These are phyloP conservation scores for Teleiodes luculella DNA, from an alignment of 2,888 invertebrate genomes.

Conservation along the genomic window DNA sequence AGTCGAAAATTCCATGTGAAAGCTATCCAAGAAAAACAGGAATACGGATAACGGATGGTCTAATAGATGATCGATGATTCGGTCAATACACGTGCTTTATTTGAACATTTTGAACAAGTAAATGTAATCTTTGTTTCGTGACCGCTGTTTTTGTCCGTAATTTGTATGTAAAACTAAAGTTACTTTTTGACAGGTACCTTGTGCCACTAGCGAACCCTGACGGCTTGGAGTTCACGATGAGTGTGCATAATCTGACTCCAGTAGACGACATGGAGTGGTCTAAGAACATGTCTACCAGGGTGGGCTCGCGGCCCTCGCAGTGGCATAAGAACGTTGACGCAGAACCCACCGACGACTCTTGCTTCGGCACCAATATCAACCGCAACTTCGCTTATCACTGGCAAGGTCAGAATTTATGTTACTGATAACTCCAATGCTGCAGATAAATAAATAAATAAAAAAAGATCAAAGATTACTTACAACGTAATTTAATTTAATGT, in stretches of 20 bases:
- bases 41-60: too few species aligned
- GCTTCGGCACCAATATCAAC: slow-evolving; percentile 67
- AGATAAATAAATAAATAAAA: too few species aligned
- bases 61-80: too few species aligned
- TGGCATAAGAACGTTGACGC: slow-evolving; percentile 68
- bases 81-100: too few species aligned
- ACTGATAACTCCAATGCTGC: not conserved
- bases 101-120: too few species aligned
- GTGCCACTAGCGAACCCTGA: slow-evolving; percentile 68
- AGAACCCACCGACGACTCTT: slow-evolving; percentile 32
- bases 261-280: slow-evolving; percentile 48
- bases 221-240: slow-evolving; percentile 56
- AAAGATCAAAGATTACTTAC: too few species aligned
- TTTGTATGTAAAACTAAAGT: too few species aligned
- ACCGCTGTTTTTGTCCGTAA: too few species aligned
- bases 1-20: too few species aligned
- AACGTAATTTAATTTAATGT: too few species aligned
- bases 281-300: slow-evolving; percentile 43
- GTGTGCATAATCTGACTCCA: slow-evolving; percentile 33
- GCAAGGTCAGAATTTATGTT: slow-evolving; percentile 51
- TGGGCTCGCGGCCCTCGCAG: slow-evolving; percentile 39
- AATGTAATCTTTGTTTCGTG: too few species aligned
- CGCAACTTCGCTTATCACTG: slow-evolving; percentile 72
- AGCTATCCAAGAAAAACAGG: too few species aligned
- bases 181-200: slow-evolving; percentile 56